Evolutionary conservation across 2,797 vertebrate species (phyloP), one percentile per base, ranked within the genome.

Genomic region (Corythornis leucogaster): DNA sequence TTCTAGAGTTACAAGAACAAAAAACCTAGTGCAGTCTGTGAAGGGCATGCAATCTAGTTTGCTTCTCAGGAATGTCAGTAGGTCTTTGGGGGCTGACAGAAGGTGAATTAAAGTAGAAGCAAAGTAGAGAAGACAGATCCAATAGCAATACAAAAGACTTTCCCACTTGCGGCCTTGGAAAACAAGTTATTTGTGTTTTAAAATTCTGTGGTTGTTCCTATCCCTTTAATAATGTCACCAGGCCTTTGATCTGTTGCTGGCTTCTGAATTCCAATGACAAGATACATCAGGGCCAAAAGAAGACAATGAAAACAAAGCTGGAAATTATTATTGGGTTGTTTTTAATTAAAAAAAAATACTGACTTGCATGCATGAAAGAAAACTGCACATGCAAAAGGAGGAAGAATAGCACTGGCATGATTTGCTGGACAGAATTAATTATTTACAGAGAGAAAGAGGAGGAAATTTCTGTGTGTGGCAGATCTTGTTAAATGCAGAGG

Each of bases 171-270:
- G 79, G 54, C 26, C 57, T 64, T 90, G 70, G 43, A 92, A 94
- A 94, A 82, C 15, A 62, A 90, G 48, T 58, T 79, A 17, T 22
- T 6, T 48, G 26, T 62, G 48, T 74, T 94, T 86, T 66, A 33
- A 93, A 89, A 92, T 91, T 94, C 89, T 45, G 35, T 40, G 9
- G 40, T 70, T 92, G 78, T 89, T 90, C 40, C 18, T 93, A 77
- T 26, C 48, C 63, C 46, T 91, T 91, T 91, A 84, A 68, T 93
- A 93, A 84, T 79, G 66, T 87, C 92, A 79, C 73, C 21, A 38
- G 78, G 73, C 69, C 70, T 81, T 93, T 94, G 85, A 91, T 85
- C 71, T 87, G 57, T 31, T 50, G 22, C 26, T 93, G 50, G 28
- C 74, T 87, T 85, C 68, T 80, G 79, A 89, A 96, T 89, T 93